Evolutionary conservation across 2,888 invertebrate genomes (phyloP).

Genomic region (Leptopilina syphax): DNA sequence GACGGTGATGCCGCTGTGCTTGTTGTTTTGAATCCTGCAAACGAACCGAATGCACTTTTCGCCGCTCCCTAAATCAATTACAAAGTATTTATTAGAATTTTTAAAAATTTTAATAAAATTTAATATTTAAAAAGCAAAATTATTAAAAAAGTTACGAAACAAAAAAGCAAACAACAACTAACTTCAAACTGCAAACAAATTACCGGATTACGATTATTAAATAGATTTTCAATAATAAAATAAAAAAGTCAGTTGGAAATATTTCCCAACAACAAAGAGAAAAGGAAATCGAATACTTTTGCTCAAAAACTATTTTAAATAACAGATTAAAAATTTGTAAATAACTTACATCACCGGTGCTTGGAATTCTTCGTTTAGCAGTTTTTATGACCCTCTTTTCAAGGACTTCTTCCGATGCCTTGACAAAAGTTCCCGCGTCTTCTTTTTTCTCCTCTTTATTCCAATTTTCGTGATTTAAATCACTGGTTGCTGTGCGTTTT

Average conservation of each 20-base stretch:
- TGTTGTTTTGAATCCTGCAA: conserved; percentile 79
- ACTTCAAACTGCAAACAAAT: too few species aligned
- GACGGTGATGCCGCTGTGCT: conserved; percentile 61
- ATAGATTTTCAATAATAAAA: too few species aligned
- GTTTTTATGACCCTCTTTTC: conserved; percentile 88
- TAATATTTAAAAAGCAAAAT: too few species aligned
- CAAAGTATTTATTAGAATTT: not conserved
- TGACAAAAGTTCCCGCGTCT: conserved; percentile 86
- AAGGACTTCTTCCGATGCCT: conserved; percentile 83
- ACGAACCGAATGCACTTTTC: conserved; percentile 84
- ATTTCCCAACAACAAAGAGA: not conserved
- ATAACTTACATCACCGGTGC: conserved; percentile 56
- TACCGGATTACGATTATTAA: too few species aligned
- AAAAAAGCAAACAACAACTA: too few species aligned
- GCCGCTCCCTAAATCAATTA: conserved; percentile 72
- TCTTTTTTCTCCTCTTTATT: conserved; percentile 87
- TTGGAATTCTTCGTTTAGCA: conserved; percentile 83
- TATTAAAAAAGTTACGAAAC: too few species aligned
- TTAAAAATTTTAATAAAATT: too few species aligned
- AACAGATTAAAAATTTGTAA: conserved; percentile 4
- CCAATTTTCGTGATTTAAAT: conserved; percentile 92
- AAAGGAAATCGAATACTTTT: not conserved
- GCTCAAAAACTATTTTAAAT: not conserved
- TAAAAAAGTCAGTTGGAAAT: too few species aligned
- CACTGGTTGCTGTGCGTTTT: conserved; percentile 86